A percentile compares a stretch with the other conserved stretches of the same genome.
phyloP scores from a whole-genome alignment of 2,888 invertebrate genomes.

The Margaritifera margaritifera region DNA sequence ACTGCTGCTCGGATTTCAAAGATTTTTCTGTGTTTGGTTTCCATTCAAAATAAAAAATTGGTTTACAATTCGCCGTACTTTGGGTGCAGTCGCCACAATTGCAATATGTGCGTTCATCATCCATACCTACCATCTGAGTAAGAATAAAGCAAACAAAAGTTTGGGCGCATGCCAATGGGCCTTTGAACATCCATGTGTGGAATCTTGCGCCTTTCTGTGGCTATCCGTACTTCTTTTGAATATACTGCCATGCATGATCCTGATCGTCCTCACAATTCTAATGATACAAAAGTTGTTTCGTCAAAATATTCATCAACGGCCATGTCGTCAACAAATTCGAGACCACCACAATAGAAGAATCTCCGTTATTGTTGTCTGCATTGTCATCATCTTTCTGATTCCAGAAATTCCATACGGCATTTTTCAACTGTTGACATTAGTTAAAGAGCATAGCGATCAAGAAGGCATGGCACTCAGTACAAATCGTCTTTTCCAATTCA shows the following conservation, averaged over 20 bases:
- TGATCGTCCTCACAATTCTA: constrained; percentile 21
- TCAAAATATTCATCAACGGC: constrained; percentile 12
- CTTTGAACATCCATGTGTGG: constrained; percentile 9
- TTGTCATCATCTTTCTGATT: constrained; percentile 29
- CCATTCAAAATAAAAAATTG: constrained; percentile 20
- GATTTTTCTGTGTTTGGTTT: constrained; percentile 28
- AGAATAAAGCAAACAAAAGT: constrained; percentile 8
- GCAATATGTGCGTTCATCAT: constrained; percentile 17
- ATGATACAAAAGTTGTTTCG: constrained; percentile 22
- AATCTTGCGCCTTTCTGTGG: constrained; percentile 21
- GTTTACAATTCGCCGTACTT: constrained; percentile 12
- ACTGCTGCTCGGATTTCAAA: constrained; percentile 34
- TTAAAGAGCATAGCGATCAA: constrained; percentile 9
- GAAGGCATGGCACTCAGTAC: constrained; percentile 8
- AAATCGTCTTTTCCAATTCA: constrained; percentile 15
- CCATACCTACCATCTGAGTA: constrained; percentile 20
- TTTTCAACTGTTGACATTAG: constrained; percentile 13
- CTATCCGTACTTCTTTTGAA: constrained; percentile 17
- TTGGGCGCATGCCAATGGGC: constrained; percentile 13
- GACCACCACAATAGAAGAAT: constrained; percentile 23
- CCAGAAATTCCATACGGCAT: constrained; percentile 35
- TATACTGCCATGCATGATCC: constrained; percentile 29
- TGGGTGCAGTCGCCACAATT: constrained; percentile 11
- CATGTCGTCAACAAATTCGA: constrained; percentile 13
- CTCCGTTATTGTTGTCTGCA: constrained; percentile 26